Evolutionary conservation across 2,888 invertebrate species (phyloP), one percentile per base, ranked within the genome.

Genomic region (Sminthurides aquaticus): DNA sequence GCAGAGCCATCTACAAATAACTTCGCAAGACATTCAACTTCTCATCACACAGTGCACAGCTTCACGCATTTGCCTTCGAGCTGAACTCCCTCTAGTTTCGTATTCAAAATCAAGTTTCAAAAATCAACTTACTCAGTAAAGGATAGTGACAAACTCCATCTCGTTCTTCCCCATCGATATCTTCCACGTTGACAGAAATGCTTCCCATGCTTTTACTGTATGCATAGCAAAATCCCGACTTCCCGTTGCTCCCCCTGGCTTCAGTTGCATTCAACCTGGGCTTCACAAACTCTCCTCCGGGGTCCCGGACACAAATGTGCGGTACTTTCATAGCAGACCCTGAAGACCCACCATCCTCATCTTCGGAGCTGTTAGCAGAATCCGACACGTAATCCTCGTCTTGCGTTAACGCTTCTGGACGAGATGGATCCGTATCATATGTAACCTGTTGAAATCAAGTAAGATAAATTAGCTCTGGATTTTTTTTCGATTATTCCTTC

Each of bases 101-200:
- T n/a, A n/a, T n/a, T n/a, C n/a, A n/a, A n/a, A n/a, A n/a, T n/a
- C n/a, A n/a, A n/a, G n/a, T n/a, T n/a, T n/a, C n/a, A n/a, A n/a
- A n/a, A n/a, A n/a, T n/a, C n/a, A n/a, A 67, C 70, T 69, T 68
- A 73, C 73, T 64, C 24, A 65, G 43, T n/a, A 73, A 66, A 28
- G 71, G 72, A 54, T 73, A 73, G 56, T 71, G 73, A 56, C 73
- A 73, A 29, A 70, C 71, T 25, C 70, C 72, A 55, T 70, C 67
- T 3, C 69, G 61, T 59, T 70, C 70, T 18, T 61, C 43, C n/a
- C 71, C 71, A 3, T 68, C 62, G 43, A 73, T 68, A n/a, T 60
- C 69, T 20, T 60, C 24, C 43, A 67, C 68, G n/a, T 72, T 60
- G 29, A 73, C 26, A 48, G 61, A 56, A 49, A 72, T 65, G 56